A percentile compares a stretch with the other conserved stretches of the same genome.
These are phyloP conservation scores for Drosophila ohnishii DNA, from an alignment of 1,140 invertebrate species.

Conservation along the genomic window DNA sequence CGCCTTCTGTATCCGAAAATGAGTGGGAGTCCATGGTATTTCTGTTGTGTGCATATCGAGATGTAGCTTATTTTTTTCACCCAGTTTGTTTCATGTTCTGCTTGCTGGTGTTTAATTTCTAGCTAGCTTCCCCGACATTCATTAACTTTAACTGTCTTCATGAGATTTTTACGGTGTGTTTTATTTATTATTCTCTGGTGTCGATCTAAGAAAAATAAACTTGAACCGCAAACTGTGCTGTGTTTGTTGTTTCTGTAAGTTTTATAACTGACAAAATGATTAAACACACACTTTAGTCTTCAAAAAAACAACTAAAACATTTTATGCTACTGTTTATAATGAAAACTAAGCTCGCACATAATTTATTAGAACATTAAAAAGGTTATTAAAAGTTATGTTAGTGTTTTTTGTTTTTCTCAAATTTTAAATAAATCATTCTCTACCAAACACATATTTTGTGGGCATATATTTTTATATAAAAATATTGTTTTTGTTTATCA, in stretches of 20 bases:
- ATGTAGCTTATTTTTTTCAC: conserved; percentile 58
- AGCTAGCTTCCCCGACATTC: conserved; percentile 20
- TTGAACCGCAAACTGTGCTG: neutral
- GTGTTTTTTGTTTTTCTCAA: neutral
- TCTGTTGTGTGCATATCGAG: conserved; percentile 26
- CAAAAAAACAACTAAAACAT: neutral
- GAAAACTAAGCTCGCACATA: neutral
- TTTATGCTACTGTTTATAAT: neutral
- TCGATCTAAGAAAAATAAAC: neutral
- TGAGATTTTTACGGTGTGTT: conserved; percentile 28
- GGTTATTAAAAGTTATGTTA: neutral
- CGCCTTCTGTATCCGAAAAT: conserved; percentile 20
- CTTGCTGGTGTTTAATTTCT: conserved; percentile 10
- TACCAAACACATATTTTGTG: neutral
- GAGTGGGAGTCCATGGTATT: conserved; percentile 12
- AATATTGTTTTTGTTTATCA: neutral
- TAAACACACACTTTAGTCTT: neutral
- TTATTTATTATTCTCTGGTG: conserved; percentile 7
- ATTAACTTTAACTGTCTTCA: conserved; percentile 28
- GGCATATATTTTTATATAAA: neutral
- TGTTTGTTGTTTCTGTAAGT: neutral
- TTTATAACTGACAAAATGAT: neutral
- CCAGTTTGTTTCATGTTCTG: conserved; percentile 24
- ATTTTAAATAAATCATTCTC: neutral
- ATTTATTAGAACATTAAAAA: neutral